Base-by-base conservation (phyloP, 2,888 invertebrate species). In the Drosophila vallismaia region DNA sequence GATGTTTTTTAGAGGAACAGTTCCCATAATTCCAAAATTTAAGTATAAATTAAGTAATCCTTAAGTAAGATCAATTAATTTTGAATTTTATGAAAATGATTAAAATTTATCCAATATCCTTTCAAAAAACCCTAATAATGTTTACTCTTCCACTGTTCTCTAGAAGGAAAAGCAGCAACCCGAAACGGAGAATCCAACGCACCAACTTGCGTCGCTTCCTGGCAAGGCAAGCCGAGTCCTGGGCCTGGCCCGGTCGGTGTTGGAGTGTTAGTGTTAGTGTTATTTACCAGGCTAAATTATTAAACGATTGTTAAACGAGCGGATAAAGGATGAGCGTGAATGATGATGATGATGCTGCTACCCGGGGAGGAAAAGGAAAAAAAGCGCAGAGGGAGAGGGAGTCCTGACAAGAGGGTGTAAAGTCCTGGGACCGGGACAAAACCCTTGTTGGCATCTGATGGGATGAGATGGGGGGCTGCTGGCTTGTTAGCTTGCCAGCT, bases 241-340 rank as follows among this genome's bases (percentile, higher is more conserved):
- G 54, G 48, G 74, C 29, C 74, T 71, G 77, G 74, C 28, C 74
- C 73, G 80, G 67, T 38, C 54, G 68, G 63, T 54, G 67, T 45
- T 64, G 63, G 63, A 64, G 64, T 67, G 68, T 68, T 67, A 83
- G 82, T 87, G 82, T 85, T 82, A 88, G 88, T 89, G 89, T 89
- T 88, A 88, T 88, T 88, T 89, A 89, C 88, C 88, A 88, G 88
- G 83, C 89, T 87, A 88, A 88, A 88, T 88, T 89, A 88, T 89
- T 88, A 89, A 88, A 88, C 88, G 89, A 88, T 88, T 88, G 89
- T 88, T 88, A 85, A 88, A 87, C 86, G 86, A 88, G 84, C 84
- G 88, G 88, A 83, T 83, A 83, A 83, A 83, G 82, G 86, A 84
- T 84, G 88, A 88, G 84, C 84, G 88, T 88, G 88, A 88, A 84